Conservation (phyloP, 2,888 invertebrate genomes). For the Nephrotoma appendiculata region DNA sequence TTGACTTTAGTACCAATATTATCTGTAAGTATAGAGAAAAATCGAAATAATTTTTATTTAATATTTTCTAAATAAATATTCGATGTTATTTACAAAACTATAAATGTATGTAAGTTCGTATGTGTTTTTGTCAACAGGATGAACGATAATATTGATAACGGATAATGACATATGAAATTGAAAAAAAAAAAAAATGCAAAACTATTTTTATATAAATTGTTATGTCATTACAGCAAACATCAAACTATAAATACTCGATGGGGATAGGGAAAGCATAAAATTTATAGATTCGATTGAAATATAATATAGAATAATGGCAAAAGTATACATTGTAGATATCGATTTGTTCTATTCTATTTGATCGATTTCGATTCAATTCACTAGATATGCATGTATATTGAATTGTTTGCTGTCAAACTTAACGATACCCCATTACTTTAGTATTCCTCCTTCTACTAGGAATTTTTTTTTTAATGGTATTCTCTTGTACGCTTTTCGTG, state of each 20-base stretch:
- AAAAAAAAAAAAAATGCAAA: not conserved
- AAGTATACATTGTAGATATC: not conserved
- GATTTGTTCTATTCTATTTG: not conserved
- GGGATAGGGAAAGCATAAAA: not conserved
- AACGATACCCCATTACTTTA: not conserved
- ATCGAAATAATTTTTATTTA: not conserved
- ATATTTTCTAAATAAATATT: not conserved
- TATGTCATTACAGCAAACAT: not conserved
- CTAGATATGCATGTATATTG: not conserved
- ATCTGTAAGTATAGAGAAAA: slow-evolving; percentile 39
- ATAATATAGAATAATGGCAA: not conserved
- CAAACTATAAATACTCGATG: not conserved
- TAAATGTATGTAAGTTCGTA: too few relatives aligned
- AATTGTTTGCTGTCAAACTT: not conserved
- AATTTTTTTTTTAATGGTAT: not conserved
- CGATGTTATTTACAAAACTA: not conserved
- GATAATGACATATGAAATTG: not conserved
- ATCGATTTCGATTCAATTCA: not conserved
- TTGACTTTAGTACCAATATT: slow-evolving; percentile 61
- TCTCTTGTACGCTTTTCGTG: too few relatives aligned
- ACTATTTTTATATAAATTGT: not conserved
- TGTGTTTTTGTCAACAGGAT: not conserved
- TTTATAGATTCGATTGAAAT: not conserved
- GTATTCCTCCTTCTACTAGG: not conserved
- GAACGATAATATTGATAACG: not conserved